Evolutionary conservation across 2,797 vertebrate species (phyloP).

Genomic region (Myioborus miniatus): DNA sequence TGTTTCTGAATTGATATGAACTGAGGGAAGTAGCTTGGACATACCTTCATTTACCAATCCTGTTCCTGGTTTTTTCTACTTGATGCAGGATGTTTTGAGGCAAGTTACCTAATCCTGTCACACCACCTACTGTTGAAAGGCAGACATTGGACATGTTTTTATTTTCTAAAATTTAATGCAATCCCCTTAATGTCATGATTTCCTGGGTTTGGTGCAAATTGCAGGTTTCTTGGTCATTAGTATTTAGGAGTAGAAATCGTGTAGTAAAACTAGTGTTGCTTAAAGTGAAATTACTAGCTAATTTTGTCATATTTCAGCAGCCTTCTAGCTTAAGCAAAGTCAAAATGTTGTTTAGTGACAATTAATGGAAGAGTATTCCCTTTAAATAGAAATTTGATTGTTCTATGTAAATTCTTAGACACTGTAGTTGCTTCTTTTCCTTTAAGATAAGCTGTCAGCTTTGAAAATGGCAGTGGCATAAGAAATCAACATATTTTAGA

Average conservation of each 20-base stretch:
- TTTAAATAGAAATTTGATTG: not conserved
- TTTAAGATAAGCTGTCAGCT: not conserved
- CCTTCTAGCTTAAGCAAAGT: not conserved
- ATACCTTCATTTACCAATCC: not conserved
- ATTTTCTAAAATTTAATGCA: not conserved
- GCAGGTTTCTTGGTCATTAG: not conserved
- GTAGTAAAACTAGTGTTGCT: not conserved
- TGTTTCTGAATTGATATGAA: not conserved
- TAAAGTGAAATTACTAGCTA: not conserved
- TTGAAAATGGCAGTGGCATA: not conserved
- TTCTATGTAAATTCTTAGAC: not conserved
- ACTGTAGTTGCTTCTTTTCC: not conserved
- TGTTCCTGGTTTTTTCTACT: rapidly evolving
- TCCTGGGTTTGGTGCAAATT: not conserved
- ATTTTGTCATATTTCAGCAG: not conserved
- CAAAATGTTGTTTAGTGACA: not conserved
- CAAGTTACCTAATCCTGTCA: not conserved
- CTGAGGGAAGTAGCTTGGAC: not conserved
- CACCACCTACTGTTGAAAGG: conserved; percentile 63
- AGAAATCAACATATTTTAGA: not conserved
- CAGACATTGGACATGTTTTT: not conserved
- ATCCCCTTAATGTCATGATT: not conserved
- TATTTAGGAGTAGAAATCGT: not conserved
- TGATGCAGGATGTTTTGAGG: not conserved
- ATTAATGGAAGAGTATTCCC: not conserved